Conservation (phyloP, 1,140 invertebrate genomes). For the Cydia pomonella region DNA sequence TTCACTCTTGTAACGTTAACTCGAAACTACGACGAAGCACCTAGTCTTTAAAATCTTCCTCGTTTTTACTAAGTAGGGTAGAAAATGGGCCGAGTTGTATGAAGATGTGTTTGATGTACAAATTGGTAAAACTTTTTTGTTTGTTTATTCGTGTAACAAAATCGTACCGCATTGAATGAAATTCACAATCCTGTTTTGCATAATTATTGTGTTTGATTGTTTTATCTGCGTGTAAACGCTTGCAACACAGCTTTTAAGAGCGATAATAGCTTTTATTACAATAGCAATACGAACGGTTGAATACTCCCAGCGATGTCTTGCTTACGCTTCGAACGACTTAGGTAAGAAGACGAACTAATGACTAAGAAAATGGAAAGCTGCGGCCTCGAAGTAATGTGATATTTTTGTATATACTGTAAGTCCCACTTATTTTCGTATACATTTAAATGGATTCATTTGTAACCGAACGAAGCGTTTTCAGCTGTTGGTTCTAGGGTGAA, state of each 20-base stretch:
- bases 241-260: conserved; percentile 38
- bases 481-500: conserved; percentile 60
- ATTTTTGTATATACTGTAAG: conserved; percentile 81
- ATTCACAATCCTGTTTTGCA: conserved; percentile 28
- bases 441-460: conserved; percentile 79
- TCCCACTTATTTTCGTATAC: conserved; percentile 80
- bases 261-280: conserved; percentile 41
- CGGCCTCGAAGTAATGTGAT: conserved; percentile 81
- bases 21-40: conserved; percentile 46
- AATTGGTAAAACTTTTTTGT: conserved; percentile 30
- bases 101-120: conserved; percentile 44
- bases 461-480: conserved; percentile 66
- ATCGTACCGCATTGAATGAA: conserved; percentile 24
- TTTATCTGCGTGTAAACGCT: conserved; percentile 38
- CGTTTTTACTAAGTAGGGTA: conserved; percentile 44
- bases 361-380: conserved; percentile 78
- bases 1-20: conserved; percentile 42
- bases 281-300: conserved; percentile 35
- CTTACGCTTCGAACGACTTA: conserved; percentile 74
- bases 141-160: conserved; percentile 2
- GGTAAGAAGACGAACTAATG: conserved; percentile 75
- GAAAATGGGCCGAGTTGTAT: conserved; percentile 38
- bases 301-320: conserved; percentile 64
- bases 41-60: conserved; percentile 48
- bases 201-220: conserved; percentile 9